Evolutionary conservation across 2,888 invertebrate species (phyloP).

Genomic region (Pterobdella sp.): DNA sequence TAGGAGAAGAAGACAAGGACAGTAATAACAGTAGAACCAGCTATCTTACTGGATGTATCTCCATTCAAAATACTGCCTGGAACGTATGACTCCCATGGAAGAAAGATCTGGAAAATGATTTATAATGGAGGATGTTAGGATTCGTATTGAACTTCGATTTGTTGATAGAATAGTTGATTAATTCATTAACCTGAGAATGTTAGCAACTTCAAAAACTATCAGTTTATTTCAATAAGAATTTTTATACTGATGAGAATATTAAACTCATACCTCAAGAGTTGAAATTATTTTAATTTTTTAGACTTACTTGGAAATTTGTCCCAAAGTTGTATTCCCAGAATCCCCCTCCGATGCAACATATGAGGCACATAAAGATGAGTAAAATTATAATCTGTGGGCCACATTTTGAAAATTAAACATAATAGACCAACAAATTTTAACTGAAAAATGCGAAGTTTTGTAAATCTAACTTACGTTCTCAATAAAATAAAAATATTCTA

Average conservation of each 20-base stretch:
- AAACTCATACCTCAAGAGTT: too few relatives aligned
- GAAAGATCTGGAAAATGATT: constrained; percentile 53
- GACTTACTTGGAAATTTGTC: constrained; percentile 42
- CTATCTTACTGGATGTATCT: background rate
- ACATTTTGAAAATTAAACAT: background rate
- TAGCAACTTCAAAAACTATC: too few relatives aligned
- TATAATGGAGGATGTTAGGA: background rate
- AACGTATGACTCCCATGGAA: constrained; percentile 89
- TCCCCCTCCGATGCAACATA: constrained; percentile 93
- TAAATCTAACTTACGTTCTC: background rate
- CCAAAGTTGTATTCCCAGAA: constrained; percentile 92
- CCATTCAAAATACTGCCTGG: constrained; percentile 54
- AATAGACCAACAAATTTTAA: background rate
- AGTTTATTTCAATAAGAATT: too few relatives aligned
- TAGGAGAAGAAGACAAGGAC: constrained; percentile 97
- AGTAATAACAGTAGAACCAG: constrained; percentile 68
- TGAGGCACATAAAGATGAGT: constrained; percentile 89
- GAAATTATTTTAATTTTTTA: too few relatives aligned
- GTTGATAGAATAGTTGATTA: too few relatives aligned
- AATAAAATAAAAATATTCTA: background rate
- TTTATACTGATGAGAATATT: too few relatives aligned
- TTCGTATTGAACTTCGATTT: too few relatives aligned
- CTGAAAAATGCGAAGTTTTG: background rate
- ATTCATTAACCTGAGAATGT: too few relatives aligned
- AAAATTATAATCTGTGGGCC: constrained; percentile 86